phyloP scores from a whole-genome alignment of 2,113 vertebrate genomes.

The Pseudorasbora parva region DNA sequence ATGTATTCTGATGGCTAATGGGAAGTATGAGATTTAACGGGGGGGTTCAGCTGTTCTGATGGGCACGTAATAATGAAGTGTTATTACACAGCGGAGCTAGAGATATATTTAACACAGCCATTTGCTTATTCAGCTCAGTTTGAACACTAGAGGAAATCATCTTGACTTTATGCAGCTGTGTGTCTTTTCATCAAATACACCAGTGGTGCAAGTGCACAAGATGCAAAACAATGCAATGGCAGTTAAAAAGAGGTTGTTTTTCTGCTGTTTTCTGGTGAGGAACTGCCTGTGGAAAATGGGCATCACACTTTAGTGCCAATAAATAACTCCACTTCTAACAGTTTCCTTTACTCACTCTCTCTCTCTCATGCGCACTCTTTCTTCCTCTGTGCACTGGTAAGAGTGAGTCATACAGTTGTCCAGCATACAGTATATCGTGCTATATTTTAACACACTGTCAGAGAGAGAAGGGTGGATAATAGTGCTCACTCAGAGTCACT shows the following conservation, averaged over 20 bases:
- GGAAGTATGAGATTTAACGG: background rate
- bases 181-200: background rate
- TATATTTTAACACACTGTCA: background rate
- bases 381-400: background rate
- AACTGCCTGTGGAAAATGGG: background rate
- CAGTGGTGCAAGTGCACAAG: background rate
- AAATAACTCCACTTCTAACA: background rate
- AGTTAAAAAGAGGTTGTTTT: background rate
- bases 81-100: background rate
- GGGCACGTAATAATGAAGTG: background rate
- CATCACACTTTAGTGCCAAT: background rate
- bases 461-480: background rate
- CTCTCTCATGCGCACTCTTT: background rate
- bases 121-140: background rate
- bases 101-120: background rate
- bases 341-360: background rate
- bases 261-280: background rate
- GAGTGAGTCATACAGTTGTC: slow-evolving; percentile 11
- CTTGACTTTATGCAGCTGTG: background rate
- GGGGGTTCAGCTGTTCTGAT: background rate
- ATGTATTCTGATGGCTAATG: background rate
- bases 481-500: background rate
- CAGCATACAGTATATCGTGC: background rate
- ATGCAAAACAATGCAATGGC: background rate
- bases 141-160: background rate